These are phyloP conservation scores for Philonicus albiceps DNA, from an alignment of 2,888 invertebrate genomes.

Conservation along the genomic window DNA sequence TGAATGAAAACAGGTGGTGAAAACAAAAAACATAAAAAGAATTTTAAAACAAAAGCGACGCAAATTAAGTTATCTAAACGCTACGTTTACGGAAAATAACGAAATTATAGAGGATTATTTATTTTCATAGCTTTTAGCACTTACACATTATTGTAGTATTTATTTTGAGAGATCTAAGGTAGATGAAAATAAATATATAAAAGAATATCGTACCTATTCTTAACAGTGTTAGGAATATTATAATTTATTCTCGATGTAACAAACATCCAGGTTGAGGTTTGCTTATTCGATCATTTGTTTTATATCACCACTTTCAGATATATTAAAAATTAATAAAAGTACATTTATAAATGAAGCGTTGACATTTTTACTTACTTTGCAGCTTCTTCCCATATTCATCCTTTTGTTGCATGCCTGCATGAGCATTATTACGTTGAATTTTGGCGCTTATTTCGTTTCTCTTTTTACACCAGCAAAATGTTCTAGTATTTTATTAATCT, in stretches of 20 bases:
- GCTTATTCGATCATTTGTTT: constrained; percentile 33
- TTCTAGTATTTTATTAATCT: neutral
- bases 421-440: neutral
- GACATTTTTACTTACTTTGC: constrained; percentile 32
- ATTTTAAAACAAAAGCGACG: neutral
- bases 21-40: neutral
- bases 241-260: constrained; percentile 4
- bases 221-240: neutral
- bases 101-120: neutral
- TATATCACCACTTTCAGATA: constrained; percentile 10
- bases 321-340: constrained; percentile 23
- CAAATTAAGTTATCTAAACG: neutral
- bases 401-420: constrained; percentile 23
- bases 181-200: neutral
- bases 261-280: constrained; percentile 15
- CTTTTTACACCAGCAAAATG: neutral
- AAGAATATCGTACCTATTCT: neutral
- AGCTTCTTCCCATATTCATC: constrained; percentile 17
- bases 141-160: constrained; percentile 18
- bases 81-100: neutral
- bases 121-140: constrained; percentile 23
- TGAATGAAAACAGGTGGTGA: constrained; percentile 32
- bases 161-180: neutral
- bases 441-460: neutral
- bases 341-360: constrained; percentile 15